phyloP scores from a whole-genome alignment of 2,888 invertebrate species.

The Eupithecia subfuscata region DNA sequence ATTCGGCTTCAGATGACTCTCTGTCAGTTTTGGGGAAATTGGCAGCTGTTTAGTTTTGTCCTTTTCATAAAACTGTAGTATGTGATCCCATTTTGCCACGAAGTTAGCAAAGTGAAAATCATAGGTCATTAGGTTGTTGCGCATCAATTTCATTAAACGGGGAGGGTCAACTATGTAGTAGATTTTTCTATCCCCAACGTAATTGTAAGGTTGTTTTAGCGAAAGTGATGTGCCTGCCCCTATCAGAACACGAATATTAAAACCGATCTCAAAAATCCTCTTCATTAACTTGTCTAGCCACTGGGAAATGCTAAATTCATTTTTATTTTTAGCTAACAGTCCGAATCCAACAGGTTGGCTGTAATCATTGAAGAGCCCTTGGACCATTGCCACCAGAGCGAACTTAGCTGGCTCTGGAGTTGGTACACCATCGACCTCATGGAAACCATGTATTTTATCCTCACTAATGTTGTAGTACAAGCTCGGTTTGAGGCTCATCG shows the following conservation, averaged over 20 bases:
- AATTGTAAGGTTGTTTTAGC: constrained; percentile 46
- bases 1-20: constrained; percentile 48
- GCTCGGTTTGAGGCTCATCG: constrained; percentile 42
- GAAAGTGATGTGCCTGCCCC: constrained; percentile 25
- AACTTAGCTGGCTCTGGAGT: constrained; percentile 41
- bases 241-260: constrained; percentile 43
- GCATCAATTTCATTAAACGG: constrained; percentile 48
- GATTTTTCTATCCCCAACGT: constrained; percentile 46
- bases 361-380: constrained; percentile 46
- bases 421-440: constrained; percentile 46
- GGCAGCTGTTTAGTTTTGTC: constrained; percentile 38
- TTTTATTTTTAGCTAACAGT: constrained; percentile 40
- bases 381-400: constrained; percentile 46
- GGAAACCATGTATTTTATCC: constrained; percentile 48
- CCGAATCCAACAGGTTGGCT: constrained; percentile 46
- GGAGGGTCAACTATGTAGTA: constrained; percentile 53
- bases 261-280: constrained; percentile 44
- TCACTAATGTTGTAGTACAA: constrained; percentile 44
- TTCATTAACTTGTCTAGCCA: constrained; percentile 49
- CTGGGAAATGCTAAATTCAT: constrained; percentile 31
- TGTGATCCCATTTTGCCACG: constrained; percentile 49
- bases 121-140: constrained; percentile 45
- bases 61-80: constrained; percentile 38
- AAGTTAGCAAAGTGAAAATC: constrained; percentile 46
- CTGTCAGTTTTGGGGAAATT: constrained; percentile 49